phyloP scores from a whole-genome alignment of 2,888 invertebrate genomes.

The Myathropa florea region DNA sequence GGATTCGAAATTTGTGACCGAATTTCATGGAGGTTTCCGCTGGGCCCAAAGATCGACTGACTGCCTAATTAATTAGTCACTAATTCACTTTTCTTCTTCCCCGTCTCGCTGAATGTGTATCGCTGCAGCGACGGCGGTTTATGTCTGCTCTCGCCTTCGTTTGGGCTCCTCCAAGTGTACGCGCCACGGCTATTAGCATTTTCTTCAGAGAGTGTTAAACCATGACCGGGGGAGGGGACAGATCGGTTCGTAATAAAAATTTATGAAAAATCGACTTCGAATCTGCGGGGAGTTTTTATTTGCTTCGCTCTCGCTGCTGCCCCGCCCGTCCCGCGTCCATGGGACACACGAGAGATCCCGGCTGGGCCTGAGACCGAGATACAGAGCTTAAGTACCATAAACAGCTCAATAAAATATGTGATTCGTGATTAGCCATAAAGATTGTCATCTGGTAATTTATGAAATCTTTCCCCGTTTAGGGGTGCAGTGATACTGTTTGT shows the following conservation, averaged over 20 bases:
- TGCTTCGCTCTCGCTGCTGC: not conserved
- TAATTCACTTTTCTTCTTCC: conserved; percentile 63
- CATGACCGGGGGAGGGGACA: not conserved
- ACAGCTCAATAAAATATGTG: conserved; percentile 71
- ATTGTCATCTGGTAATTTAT: conserved; percentile 70
- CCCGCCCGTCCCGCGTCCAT: not conserved
- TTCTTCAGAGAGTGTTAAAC: conserved; percentile 39
- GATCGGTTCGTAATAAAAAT: conserved; percentile 53
- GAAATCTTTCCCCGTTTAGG: conserved; percentile 34
- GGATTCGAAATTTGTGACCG: conserved; percentile 66
- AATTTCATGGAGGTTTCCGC: conserved; percentile 55
- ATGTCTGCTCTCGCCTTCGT: not conserved
- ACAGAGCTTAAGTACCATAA: conserved; percentile 62
- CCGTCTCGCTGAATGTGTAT: conserved; percentile 1
- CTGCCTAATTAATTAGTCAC: conserved; percentile 71
- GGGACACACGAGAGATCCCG: not conserved
- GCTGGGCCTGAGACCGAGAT: not conserved
- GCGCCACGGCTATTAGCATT: conserved; percentile 56
- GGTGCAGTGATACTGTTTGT: conserved; percentile 41
- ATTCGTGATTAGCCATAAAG: conserved; percentile 71
- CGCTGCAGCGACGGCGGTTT: not conserved
- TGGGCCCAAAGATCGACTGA: conserved; percentile 8
- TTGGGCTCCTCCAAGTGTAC: conserved; percentile 17
- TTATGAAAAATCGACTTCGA: conserved; percentile 65
- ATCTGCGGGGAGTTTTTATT: conserved; percentile 65